Evolutionary conservation across 2,113 vertebrate genomes (phyloP).

Genomic region (Dicentrarchus labrax): DNA sequence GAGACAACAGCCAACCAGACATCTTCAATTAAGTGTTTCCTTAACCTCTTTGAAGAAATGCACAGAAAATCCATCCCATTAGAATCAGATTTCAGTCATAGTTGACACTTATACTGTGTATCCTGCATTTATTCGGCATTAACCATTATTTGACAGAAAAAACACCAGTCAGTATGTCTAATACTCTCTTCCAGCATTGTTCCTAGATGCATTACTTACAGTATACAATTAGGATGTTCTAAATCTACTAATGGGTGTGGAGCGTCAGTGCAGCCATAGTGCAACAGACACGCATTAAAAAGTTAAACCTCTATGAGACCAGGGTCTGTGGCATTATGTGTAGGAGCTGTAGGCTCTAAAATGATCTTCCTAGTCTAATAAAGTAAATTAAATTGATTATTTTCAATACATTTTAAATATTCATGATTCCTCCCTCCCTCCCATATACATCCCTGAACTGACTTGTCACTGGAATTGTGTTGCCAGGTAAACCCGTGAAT

Average conservation of each 20-base stretch:
- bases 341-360: not conserved
- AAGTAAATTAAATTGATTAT: not conserved
- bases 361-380: not conserved
- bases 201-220: not conserved
- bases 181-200: not conserved
- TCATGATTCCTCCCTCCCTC: not conserved
- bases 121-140: not conserved
- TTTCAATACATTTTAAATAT: not conserved
- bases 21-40: not conserved
- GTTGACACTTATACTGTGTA: not conserved
- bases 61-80: not conserved
- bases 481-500: not conserved
- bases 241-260: not conserved
- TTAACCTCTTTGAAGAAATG: not conserved
- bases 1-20: not conserved
- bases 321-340: not conserved
- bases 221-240: not conserved
- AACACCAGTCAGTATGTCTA: not conserved
- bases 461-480: not conserved
- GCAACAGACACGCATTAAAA: not conserved
- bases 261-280: slow-evolving; percentile 23
- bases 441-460: not conserved
- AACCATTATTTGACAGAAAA: not conserved
- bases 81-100: not conserved
- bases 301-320: not conserved